phyloP scores from a whole-genome alignment of 64 coral and sea anemone species.

The Actinia equina region DNA sequence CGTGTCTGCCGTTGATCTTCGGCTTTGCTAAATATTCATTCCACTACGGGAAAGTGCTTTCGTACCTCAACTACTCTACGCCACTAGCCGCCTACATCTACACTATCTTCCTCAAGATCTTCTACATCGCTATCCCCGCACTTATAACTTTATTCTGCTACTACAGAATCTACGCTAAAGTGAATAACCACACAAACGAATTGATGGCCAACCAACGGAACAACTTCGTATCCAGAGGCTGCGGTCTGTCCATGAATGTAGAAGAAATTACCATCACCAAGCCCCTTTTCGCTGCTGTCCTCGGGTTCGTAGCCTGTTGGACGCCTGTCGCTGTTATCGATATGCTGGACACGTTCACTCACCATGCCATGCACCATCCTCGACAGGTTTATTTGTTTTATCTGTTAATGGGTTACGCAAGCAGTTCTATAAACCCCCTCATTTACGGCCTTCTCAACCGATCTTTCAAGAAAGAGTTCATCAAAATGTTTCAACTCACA shows the following conservation, averaged over 20 bases:
- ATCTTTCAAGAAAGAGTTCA: slow-evolving; percentile 41
- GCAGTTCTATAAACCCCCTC: slow-evolving; percentile 40
- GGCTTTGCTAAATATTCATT: slow-evolving; percentile 40
- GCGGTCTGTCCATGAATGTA: slow-evolving; percentile 28
- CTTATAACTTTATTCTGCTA: slow-evolving; percentile 50
- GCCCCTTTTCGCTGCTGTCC: slow-evolving; percentile 37
- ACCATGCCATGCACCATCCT: slow-evolving; percentile 12
- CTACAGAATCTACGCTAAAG: slow-evolving; percentile 45
- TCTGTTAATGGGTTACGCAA: slow-evolving; percentile 48
- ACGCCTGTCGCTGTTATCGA: slow-evolving; percentile 53
- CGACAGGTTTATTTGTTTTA: slow-evolving; percentile 36
- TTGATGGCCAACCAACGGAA: not conserved
- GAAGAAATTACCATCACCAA: slow-evolving; percentile 55
- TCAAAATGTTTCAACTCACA: not conserved
- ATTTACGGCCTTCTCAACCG: slow-evolving; percentile 57
- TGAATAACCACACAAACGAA: slow-evolving; percentile 30
- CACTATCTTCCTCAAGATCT: slow-evolving; percentile 40
- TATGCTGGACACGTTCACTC: slow-evolving; percentile 33
- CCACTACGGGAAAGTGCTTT: slow-evolving; percentile 66
- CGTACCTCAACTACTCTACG: slow-evolving; percentile 36
- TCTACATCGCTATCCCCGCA: slow-evolving; percentile 48
- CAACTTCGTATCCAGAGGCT: not conserved
- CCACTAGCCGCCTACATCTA: slow-evolving; percentile 28
- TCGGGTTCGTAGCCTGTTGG: slow-evolving; percentile 57
- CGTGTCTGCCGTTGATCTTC: slow-evolving; percentile 20